phyloP scores from a whole-genome alignment of 2,797 vertebrate species.

The Arrhamphus sclerolepis region DNA sequence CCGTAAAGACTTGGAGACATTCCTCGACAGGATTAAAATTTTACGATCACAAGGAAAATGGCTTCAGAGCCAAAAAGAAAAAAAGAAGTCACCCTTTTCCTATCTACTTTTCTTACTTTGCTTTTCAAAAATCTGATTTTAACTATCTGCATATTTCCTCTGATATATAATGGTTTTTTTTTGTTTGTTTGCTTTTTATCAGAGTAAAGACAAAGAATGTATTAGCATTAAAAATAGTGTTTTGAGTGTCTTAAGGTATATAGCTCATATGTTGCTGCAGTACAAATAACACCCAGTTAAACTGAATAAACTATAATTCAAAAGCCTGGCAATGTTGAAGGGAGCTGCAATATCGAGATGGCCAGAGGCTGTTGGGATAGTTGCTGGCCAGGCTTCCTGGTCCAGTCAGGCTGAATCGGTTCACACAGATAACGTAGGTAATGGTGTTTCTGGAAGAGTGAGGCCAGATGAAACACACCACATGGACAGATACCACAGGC shows the following conservation, averaged over 20 bases:
- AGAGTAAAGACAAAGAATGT: not conserved
- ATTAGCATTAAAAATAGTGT: not conserved
- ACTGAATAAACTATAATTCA: conserved; percentile 36
- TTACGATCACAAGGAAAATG: conserved; percentile 76
- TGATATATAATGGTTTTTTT: not conserved
- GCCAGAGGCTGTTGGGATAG: conserved; percentile 51
- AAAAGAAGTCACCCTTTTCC: conserved; percentile 63
- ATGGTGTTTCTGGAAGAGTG: conserved; percentile 92
- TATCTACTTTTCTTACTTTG: conserved; percentile 50
- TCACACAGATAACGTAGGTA: conserved; percentile 88
- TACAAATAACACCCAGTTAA: conserved; percentile 32
- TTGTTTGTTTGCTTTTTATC: too few relatives aligned
- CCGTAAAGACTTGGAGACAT: conserved; percentile 82
- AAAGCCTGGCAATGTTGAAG: conserved; percentile 16
- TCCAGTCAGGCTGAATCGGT: conserved; percentile 84
- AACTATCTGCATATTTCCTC: conserved; percentile 5
- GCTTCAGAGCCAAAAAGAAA: conserved; percentile 68
- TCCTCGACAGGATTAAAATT: conserved; percentile 82
- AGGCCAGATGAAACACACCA: conserved; percentile 90
- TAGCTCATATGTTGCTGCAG: not conserved
- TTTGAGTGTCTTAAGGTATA: conserved; percentile 1
- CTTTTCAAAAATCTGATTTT: conserved; percentile 35
- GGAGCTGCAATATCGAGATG: conserved; percentile 36
- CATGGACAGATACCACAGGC: conserved; percentile 87
- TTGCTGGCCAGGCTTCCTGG: conserved; percentile 69